These are phyloP conservation scores for Pammene aurita DNA, from an alignment of 2,888 invertebrate genomes.

Conservation along the genomic window DNA sequence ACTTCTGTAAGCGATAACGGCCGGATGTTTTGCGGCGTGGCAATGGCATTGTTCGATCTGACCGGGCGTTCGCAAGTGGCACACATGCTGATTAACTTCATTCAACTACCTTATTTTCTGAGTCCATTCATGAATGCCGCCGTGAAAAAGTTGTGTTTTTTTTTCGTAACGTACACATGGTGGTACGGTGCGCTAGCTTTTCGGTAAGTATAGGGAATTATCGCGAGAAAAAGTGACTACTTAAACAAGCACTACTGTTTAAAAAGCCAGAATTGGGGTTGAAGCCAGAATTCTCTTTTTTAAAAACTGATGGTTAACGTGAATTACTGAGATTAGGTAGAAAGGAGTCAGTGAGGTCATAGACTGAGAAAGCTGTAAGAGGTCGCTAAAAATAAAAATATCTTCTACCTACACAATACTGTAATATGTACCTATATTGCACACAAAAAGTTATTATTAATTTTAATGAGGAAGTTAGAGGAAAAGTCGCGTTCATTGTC, in stretches of 20 bases:
- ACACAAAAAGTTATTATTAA: background rate
- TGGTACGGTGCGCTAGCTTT: background rate
- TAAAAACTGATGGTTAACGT: too few relatives aligned
- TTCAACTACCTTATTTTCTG: conserved; percentile 31
- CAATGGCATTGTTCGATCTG: conserved; percentile 65
- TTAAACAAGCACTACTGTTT: too few relatives aligned
- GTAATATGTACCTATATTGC: too few relatives aligned
- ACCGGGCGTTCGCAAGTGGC: conserved; percentile 40
- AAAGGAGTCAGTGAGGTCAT: too few relatives aligned
- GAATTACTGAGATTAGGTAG: too few relatives aligned
- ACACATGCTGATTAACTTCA: conserved; percentile 39
- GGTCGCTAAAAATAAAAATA: too few relatives aligned
- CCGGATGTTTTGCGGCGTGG: conserved; percentile 76
- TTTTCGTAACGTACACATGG: background rate
- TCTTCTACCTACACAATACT: too few relatives aligned
- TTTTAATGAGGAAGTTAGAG: conserved; percentile 30
- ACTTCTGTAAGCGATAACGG: conserved; percentile 68
- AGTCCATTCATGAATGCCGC: conserved; percentile 11
- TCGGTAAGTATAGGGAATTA: too few relatives aligned
- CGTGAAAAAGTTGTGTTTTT: background rate
- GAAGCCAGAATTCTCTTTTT: too few relatives aligned
- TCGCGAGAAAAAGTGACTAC: too few relatives aligned
- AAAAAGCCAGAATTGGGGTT: too few relatives aligned
- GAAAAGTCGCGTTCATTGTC: conserved; percentile 40
- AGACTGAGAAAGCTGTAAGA: too few relatives aligned